These are phyloP conservation scores for Polymixis flavicincta DNA, from an alignment of 2,888 invertebrate species.

Conservation along the genomic window DNA sequence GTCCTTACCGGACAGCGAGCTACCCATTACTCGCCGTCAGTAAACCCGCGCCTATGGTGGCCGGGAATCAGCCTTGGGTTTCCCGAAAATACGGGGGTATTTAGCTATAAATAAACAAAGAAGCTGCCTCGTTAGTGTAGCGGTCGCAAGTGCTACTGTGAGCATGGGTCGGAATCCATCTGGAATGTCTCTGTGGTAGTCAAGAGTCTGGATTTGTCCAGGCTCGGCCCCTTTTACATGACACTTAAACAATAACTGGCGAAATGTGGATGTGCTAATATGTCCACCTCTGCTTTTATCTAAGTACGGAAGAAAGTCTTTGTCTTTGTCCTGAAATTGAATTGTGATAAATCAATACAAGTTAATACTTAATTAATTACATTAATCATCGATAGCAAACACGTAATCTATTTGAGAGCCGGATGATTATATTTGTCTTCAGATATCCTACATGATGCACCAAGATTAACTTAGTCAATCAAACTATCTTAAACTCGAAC, in stretches of 20 bases:
- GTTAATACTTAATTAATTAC: conserved; percentile 23
- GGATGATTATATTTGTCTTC: conserved; percentile 12
- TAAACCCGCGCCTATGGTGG: no score
- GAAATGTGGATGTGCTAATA: no score
- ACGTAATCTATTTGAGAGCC: conserved; percentile 29
- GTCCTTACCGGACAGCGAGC: no score
- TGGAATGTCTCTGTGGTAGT: not conserved
- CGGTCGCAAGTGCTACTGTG: no score
- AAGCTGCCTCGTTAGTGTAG: not conserved
- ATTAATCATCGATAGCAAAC: conserved; percentile 33
- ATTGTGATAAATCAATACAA: conserved; percentile 16
- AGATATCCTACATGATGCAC: not conserved
- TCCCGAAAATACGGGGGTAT: no score
- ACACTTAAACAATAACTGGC: not conserved
- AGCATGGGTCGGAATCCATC: no score
- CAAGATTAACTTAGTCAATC: not conserved
- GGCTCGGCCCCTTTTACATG: not conserved
- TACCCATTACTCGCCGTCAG: no score
- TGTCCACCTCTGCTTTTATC: not conserved
- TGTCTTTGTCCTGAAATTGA: not conserved
- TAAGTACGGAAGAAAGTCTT: not conserved
- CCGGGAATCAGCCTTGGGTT: no score
- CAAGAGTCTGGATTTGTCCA: not conserved
- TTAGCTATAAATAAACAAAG: not conserved
- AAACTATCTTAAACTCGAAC: not conserved